Evolutionary conservation across 2,888 invertebrate species (phyloP).

Genomic region (Rhabditoides inermis): DNA sequence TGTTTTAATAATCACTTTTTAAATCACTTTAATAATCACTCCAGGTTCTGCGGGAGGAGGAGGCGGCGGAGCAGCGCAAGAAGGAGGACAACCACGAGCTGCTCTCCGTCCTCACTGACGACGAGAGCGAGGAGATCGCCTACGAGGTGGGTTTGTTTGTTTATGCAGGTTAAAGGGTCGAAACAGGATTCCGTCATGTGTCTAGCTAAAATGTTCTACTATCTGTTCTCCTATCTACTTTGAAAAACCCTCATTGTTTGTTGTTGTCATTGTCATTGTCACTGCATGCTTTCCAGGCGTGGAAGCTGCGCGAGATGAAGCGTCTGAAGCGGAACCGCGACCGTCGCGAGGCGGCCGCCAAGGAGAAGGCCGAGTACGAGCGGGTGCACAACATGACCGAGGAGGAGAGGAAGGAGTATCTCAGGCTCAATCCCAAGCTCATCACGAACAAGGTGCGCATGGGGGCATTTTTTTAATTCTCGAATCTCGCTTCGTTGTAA

Average conservation of each 20-base stretch:
- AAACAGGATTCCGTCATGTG: no score
- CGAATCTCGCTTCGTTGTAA: not conserved
- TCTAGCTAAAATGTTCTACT: no score
- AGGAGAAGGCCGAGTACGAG: conserved; percentile 62
- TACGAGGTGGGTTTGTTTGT: no score
- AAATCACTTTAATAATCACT: conserved; percentile 59
- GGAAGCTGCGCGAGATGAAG: conserved; percentile 93
- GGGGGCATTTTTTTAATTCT: not conserved
- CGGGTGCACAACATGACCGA: conserved; percentile 85
- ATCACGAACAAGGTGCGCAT: conserved; percentile 71
- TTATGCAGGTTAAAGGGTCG: no score
- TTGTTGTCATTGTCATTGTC: not conserved
- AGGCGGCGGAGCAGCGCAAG: conserved; percentile 63
- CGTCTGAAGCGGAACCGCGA: conserved; percentile 78
- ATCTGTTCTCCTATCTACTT: no score
- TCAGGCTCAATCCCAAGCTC: conserved; percentile 78
- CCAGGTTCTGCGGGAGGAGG: conserved; percentile 63
- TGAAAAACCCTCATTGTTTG: no score
- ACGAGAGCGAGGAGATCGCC: conserved; percentile 50
- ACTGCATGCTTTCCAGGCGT: conserved; percentile 65
- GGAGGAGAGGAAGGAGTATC: conserved; percentile 82
- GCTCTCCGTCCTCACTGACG: conserved; percentile 46
- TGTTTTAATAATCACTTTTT: not conserved
- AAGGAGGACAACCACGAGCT: conserved; percentile 51
- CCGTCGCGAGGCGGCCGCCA: conserved; percentile 29